phyloP scores from a whole-genome alignment of 2,797 vertebrate genomes.

The Manis pentadactyla region DNA sequence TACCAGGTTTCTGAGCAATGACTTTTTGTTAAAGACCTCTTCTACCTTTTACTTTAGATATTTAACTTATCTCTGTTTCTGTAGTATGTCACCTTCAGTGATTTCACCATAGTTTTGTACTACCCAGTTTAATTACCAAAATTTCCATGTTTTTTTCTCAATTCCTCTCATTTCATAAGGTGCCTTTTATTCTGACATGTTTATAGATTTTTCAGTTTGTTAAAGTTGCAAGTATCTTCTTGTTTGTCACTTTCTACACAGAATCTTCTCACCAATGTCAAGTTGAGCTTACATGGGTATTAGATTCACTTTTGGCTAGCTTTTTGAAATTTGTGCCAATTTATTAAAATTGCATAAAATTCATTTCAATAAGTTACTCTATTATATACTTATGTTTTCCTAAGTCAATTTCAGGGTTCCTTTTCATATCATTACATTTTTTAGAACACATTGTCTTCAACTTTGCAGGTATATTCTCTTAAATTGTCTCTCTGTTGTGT shows the following conservation, averaged over 20 bases:
- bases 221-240: neutral
- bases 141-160: neutral
- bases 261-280: conserved; percentile 7
- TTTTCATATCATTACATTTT: neutral
- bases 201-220: neutral
- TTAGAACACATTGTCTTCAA: neutral
- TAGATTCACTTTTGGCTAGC: neutral
- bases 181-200: neutral
- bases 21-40: neutral
- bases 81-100: neutral
- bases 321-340: neutral
- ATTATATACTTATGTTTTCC: neutral
- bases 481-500: neutral
- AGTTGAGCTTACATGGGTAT: neutral
- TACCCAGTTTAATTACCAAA: neutral
- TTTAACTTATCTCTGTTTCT: neutral
- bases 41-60: neutral
- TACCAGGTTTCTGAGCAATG: neutral
- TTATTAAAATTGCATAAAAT: conserved; percentile 9
- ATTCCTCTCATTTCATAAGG: neutral
- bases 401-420: neutral
- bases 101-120: neutral
- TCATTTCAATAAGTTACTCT: neutral
- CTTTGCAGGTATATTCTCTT: neutral
- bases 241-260: neutral